phyloP scores from a whole-genome alignment of 2,797 vertebrate genomes.

The Phoebastria nigripes region DNA sequence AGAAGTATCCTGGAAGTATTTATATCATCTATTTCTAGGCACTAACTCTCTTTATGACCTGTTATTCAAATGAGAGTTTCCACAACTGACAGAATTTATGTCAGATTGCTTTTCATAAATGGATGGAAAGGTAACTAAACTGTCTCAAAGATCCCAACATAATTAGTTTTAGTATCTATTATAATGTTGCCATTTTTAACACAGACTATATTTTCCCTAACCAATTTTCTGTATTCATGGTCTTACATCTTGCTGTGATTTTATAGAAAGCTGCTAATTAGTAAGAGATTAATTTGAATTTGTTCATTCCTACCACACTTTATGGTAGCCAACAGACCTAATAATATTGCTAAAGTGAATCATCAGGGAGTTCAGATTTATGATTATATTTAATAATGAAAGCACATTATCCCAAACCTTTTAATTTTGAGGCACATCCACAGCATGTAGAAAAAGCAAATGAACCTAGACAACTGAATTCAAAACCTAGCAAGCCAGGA shows the following conservation, averaged over 20 bases:
- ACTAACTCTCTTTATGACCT: background rate
- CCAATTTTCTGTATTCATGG: background rate
- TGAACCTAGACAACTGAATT: background rate
- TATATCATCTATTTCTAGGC: background rate
- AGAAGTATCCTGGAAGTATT: background rate
- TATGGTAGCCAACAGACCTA: background rate
- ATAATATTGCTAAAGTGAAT: background rate
- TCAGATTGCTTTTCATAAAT: background rate
- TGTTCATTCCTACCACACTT: background rate
- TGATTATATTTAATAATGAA: background rate
- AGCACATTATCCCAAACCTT: background rate
- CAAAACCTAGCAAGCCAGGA: background rate
- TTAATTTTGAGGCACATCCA: background rate
- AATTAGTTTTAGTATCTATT: constrained; percentile 23
- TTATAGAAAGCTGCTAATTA: constrained; percentile 19
- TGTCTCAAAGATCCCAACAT: background rate
- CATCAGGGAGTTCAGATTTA: background rate
- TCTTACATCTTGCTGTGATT: background rate
- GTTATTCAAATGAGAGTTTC: background rate
- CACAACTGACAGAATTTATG: background rate
- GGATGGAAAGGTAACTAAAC: background rate
- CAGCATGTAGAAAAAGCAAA: background rate
- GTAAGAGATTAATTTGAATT: constrained; percentile 13
- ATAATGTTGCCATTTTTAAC: background rate
- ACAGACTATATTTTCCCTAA: background rate